Percentiles rank a stretch among this genome's conserved stretches.
These are phyloP conservation scores for Hesperia comma DNA, from an alignment of 2,888 invertebrate species.

Conservation along the genomic window DNA sequence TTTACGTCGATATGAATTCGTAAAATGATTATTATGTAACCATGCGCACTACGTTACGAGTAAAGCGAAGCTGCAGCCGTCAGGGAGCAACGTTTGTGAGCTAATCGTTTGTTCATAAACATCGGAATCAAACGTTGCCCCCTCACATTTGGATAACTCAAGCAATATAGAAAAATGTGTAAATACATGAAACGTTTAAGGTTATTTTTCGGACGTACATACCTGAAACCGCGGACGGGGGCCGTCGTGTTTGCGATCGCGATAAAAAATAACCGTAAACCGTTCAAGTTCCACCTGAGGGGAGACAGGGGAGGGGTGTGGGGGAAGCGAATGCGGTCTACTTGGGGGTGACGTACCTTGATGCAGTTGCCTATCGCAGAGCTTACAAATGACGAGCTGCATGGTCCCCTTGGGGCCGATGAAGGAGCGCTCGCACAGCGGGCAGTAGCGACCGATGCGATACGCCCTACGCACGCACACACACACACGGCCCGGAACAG, in stretches of 20 bases:
- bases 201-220: not conserved
- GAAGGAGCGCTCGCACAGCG: constrained; percentile 88
- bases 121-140: constrained; percentile 18
- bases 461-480: constrained; percentile 85
- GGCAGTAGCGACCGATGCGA: constrained; percentile 89
- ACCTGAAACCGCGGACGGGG: not conserved
- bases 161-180: constrained; percentile 40
- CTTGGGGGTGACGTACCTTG: constrained; percentile 76
- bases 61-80: constrained; percentile 44
- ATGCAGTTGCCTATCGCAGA: constrained; percentile 84
- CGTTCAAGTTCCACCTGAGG: constrained; percentile 5
- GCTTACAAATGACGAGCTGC: constrained; percentile 85
- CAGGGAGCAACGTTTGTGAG: constrained; percentile 36
- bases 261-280: constrained; percentile 5
- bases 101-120: not conserved
- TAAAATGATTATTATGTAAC: constrained; percentile 40
- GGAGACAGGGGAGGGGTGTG: not conserved
- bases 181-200: constrained; percentile 37
- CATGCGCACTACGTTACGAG: constrained; percentile 45
- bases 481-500: constrained; percentile 80
- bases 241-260: not conserved
- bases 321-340: constrained; percentile 44
- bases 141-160: constrained; percentile 37
- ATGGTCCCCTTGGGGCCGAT: constrained; percentile 87
- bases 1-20: constrained; percentile 28